Conservation (phyloP, 1,140 invertebrate genomes). For the Hycleus phaleratus region DNA sequence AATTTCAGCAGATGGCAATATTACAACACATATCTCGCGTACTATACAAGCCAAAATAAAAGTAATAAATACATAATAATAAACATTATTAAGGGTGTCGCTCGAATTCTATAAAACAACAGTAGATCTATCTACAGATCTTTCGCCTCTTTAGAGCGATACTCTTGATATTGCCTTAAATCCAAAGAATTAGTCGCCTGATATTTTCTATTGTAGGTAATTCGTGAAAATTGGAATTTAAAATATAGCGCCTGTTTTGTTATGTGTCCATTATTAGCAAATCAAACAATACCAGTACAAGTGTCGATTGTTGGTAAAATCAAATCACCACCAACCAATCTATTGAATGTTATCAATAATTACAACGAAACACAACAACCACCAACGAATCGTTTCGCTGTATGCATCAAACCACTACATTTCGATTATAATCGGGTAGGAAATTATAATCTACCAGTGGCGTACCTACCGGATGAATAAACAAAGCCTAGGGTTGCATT, state of each 20-base stretch:
- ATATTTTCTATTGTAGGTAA: slow-evolving; percentile 49
- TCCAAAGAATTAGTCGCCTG: too few relatives aligned
- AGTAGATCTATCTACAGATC: too few relatives aligned
- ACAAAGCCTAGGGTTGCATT: too few relatives aligned
- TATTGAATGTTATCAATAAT: slow-evolving; percentile 47
- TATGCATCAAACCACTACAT: slow-evolving; percentile 93
- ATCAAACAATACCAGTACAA: slow-evolving; percentile 52
- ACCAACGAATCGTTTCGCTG: slow-evolving; percentile 49
- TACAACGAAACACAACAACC: slow-evolving; percentile 40
- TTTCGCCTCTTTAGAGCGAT: too few relatives aligned
- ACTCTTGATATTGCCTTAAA: too few relatives aligned
- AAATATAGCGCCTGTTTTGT: slow-evolving; percentile 89
- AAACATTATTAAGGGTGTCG: too few relatives aligned
- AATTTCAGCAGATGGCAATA: slow-evolving; percentile 28
- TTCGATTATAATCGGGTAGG: slow-evolving; percentile 74
- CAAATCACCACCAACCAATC: slow-evolving; percentile 54
- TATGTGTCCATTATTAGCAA: slow-evolving; percentile 62
- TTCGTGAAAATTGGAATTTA: slow-evolving; percentile 89
- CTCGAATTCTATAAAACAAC: too few relatives aligned
- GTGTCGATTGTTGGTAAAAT: slow-evolving; percentile 60
- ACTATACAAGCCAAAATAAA: slow-evolving; percentile 70
- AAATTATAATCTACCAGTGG: background rate
- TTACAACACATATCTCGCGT: slow-evolving; percentile 47
- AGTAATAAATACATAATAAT: slow-evolving; percentile 42
- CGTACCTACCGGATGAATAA: too few relatives aligned